Evolutionary conservation across 2,888 invertebrate species (phyloP).

Genomic region (Tetanocera ferruginea): DNA sequence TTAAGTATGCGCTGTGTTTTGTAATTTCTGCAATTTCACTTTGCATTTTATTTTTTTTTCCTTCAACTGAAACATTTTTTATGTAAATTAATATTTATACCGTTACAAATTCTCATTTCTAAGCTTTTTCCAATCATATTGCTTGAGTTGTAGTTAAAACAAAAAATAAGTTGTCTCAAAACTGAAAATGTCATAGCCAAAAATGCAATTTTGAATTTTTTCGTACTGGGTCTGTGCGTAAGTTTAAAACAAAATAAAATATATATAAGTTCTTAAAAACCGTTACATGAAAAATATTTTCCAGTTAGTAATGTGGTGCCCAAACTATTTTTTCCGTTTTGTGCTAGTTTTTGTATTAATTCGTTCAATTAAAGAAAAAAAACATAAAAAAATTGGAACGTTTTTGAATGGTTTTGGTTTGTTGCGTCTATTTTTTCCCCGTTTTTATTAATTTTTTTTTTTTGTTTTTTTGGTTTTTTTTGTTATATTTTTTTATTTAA

Average conservation of each 20-base stretch:
- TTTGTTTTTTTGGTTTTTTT: slow-evolving; percentile 40
- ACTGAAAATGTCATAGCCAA: slow-evolving; percentile 52
- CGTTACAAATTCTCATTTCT: neutral
- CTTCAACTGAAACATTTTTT: neutral
- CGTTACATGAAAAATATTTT: slow-evolving; percentile 62
- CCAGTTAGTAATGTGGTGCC: slow-evolving; percentile 58
- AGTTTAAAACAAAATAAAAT: slow-evolving; percentile 17
- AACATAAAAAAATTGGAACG: slow-evolving; percentile 59
- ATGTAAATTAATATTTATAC: neutral
- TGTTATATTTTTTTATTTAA: slow-evolving; percentile 47
- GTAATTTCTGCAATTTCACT: neutral
- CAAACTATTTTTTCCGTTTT: slow-evolving; percentile 8
- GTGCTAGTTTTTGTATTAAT: neutral
- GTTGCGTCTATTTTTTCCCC: slow-evolving; percentile 34
- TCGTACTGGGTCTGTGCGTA: slow-evolving; percentile 27
- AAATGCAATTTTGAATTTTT: slow-evolving; percentile 64
- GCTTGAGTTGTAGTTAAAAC: slow-evolving; percentile 17
- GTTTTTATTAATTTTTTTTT: slow-evolving; percentile 37
- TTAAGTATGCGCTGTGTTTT: neutral
- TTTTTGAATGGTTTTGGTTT: slow-evolving; percentile 68
- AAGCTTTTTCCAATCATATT: neutral
- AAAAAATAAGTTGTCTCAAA: slow-evolving; percentile 27
- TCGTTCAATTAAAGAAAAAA: slow-evolving; percentile 26
- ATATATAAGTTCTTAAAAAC: neutral
- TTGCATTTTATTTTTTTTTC: neutral